These are phyloP conservation scores for Lepidotrigona ventralis DNA, from an alignment of 1,140 invertebrate genomes.

Conservation along the genomic window DNA sequence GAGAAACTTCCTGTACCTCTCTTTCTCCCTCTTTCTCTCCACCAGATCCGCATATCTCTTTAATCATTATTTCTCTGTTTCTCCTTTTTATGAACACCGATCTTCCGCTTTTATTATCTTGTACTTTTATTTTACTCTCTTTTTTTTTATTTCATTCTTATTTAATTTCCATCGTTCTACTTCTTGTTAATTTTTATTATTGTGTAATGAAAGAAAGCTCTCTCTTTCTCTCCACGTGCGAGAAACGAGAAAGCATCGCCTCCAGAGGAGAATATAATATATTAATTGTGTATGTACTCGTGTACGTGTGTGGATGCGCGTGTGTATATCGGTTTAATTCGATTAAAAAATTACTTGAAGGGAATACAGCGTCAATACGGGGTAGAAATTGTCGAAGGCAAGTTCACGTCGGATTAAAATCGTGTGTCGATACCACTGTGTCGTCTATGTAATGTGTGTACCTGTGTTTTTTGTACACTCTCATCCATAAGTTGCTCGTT, in stretches of 20 bases:
- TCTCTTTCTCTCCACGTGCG: background rate
- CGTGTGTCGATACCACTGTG: background rate
- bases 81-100: background rate
- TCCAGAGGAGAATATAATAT: background rate
- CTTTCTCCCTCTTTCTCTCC: background rate
- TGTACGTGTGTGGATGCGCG: background rate
- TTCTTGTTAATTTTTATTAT: background rate
- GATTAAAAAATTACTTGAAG: constrained; percentile 39
- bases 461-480: background rate
- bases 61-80: background rate
- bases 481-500: too few relatives aligned
- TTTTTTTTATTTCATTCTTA: background rate
- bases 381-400: constrained; percentile 1
- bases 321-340: background rate
- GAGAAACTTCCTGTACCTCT: background rate
- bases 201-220: constrained; percentile 10
- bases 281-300: background rate
- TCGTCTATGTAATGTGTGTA: background rate
- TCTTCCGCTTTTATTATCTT: background rate
- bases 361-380: constrained; percentile 21
- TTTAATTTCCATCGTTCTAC: background rate
- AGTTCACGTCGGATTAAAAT: constrained; percentile 16
- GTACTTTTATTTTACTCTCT: constrained; percentile 13
- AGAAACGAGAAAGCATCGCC: constrained; percentile 11
- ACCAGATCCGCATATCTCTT: constrained; percentile 2